phyloP scores from a whole-genome alignment of 1,140 invertebrate genomes.

The Hycleus cichorii region DNA sequence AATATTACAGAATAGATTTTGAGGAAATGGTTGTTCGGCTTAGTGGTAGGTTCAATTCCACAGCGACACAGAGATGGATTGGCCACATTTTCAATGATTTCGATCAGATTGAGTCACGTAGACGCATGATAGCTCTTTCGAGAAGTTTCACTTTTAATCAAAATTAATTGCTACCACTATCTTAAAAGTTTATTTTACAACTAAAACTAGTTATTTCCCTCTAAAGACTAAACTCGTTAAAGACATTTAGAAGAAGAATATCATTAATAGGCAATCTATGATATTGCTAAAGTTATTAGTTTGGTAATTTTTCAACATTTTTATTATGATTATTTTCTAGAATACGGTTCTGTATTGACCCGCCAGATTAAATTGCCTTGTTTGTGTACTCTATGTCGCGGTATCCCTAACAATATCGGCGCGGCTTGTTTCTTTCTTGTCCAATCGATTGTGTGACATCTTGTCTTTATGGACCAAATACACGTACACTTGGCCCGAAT shows the following conservation, averaged over 20 bases:
- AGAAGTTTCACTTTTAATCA: no score
- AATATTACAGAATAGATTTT: constrained; percentile 3
- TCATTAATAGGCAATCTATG: no score
- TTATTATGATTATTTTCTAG: not conserved
- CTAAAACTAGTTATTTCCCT: no score
- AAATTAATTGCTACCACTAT: no score
- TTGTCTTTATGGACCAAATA: constrained; percentile 33
- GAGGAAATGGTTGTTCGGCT: constrained; percentile 1
- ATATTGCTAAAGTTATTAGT: no score
- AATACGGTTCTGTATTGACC: constrained; percentile 19
- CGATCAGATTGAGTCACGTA: no score
- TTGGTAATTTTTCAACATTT: not conserved
- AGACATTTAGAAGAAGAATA: no score
- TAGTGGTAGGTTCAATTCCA: constrained; percentile 9
- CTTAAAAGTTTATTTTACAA: no score
- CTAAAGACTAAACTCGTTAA: no score
- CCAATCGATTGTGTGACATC: constrained; percentile 37
- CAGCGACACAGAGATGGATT: not conserved
- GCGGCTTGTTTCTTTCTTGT: constrained; percentile 27
- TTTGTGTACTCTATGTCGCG: constrained; percentile 26
- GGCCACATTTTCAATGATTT: no score
- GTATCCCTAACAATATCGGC: constrained; percentile 23
- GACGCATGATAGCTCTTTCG: no score
- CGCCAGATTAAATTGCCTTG: constrained; percentile 24
- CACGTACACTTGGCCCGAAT: constrained; percentile 25